Evolutionary conservation across 2,888 invertebrate species (phyloP).

Genomic region (Leptopilina drosophilae): DNA sequence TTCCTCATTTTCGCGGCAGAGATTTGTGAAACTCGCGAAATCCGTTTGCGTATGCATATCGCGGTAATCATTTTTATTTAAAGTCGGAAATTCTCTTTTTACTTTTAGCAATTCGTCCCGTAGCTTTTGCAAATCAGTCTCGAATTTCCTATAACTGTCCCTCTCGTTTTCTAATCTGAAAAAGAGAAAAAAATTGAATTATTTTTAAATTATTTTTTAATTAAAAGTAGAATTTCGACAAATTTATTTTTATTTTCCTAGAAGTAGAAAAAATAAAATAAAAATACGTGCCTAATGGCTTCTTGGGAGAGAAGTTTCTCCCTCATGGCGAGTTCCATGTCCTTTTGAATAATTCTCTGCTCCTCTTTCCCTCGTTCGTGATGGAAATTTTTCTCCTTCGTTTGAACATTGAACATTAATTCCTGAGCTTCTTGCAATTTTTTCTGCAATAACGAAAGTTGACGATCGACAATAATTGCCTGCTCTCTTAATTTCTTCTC

Average conservation of each 20-base stretch:
- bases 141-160: constrained; percentile 65
- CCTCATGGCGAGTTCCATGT: constrained; percentile 67
- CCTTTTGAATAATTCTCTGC: constrained; percentile 64
- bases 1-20: constrained; percentile 68
- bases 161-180: constrained; percentile 69
- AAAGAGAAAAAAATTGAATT: constrained; percentile 2
- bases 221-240: too few species aligned
- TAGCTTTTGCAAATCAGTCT: constrained; percentile 67
- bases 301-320: constrained; percentile 69
- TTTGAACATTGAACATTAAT: constrained; percentile 62
- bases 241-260: too few species aligned
- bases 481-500: constrained; percentile 68
- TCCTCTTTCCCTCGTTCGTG: constrained; percentile 64
- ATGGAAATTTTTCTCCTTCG: constrained; percentile 66
- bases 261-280: background rate
- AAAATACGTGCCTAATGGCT: constrained; percentile 64
- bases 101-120: constrained; percentile 69
- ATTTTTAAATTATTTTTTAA: too few species aligned
- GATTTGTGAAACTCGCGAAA: constrained; percentile 51
- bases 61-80: constrained; percentile 49
- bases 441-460: constrained; percentile 63
- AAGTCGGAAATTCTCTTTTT: constrained; percentile 56
- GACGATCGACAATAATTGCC: constrained; percentile 65
- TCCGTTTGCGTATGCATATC: constrained; percentile 70
- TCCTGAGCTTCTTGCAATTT: constrained; percentile 70